Conservation (phyloP, 2,797 vertebrate species). For the Chelidonichthys spinosus region DNA sequence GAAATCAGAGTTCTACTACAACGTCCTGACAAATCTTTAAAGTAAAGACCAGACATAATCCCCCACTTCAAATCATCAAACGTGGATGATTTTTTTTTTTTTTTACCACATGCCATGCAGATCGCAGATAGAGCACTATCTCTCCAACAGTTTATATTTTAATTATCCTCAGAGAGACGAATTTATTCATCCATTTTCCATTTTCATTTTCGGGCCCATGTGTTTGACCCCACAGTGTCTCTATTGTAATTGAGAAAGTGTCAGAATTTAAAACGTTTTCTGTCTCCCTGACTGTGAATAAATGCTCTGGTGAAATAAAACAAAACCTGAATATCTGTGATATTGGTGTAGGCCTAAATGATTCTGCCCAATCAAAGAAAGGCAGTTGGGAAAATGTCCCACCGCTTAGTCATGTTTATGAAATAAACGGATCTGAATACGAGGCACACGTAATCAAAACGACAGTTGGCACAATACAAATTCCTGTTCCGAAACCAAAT, state of each 20-base stretch:
- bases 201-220: not conserved
- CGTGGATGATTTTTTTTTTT: too few relatives aligned
- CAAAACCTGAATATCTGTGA: slow-evolving; percentile 12
- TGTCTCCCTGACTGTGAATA: slow-evolving; percentile 13
- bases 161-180: slow-evolving; percentile 55
- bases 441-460: not conserved
- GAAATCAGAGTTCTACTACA: slow-evolving; percentile 22
- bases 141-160: slow-evolving; percentile 35
- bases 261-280: not conserved
- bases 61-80: slow-evolving; percentile 44
- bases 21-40: slow-evolving; percentile 21
- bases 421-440: slow-evolving; percentile 17
- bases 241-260: slow-evolving; percentile 35
- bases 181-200: slow-evolving; percentile 17
- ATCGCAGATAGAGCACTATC: slow-evolving; percentile 45
- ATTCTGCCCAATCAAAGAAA: slow-evolving; percentile 34
- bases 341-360: slow-evolving; percentile 18
- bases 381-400: slow-evolving; percentile 6
- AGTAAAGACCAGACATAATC: slow-evolving; percentile 23
- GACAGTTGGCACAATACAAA: slow-evolving; percentile 1
- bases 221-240: not conserved
- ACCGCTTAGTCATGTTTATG: slow-evolving; percentile 1
- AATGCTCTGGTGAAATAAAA: not conserved
- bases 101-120: slow-evolving; percentile 37
- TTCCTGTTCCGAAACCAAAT: slow-evolving; percentile 8